A percentile compares a stretch with the other conserved stretches of the same genome.
Evolutionary conservation across 2,888 invertebrate species (phyloP).

Genomic region (Drosophila peninsularis): DNA sequence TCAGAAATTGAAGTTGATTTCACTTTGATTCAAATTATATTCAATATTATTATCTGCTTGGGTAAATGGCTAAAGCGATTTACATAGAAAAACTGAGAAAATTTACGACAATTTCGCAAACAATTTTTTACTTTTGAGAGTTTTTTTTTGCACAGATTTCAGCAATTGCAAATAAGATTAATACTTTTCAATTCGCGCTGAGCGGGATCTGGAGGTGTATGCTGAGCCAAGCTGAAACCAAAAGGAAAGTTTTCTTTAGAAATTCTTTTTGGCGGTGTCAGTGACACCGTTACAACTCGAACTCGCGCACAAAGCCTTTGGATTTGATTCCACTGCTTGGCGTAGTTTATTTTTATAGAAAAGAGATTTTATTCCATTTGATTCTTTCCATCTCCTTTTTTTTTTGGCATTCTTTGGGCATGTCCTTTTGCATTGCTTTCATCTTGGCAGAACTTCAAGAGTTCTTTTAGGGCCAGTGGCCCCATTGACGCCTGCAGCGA

Average conservation of each 20-base stretch:
- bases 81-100: conserved; percentile 14
- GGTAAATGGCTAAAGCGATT: conserved; percentile 26
- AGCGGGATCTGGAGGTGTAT: too few relatives aligned
- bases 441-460: conserved; percentile 51
- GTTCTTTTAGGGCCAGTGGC: conserved; percentile 45
- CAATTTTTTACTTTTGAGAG: conserved; percentile 18
- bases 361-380: neutral
- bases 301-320: conserved; percentile 26
- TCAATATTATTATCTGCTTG: conserved; percentile 25
- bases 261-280: conserved; percentile 37
- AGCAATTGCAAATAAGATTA: conserved; percentile 58
- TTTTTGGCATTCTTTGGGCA: neutral
- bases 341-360: conserved; percentile 13
- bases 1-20: neutral
- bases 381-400: neutral
- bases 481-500: conserved; percentile 58
- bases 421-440: conserved; percentile 9
- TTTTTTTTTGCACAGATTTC: conserved; percentile 12
- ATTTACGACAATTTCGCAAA: conserved; percentile 29
- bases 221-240: conserved; percentile 17
- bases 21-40: neutral
- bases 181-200: conserved; percentile 39
- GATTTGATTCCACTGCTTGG: conserved; percentile 26
- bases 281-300: conserved; percentile 39
- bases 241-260: conserved; percentile 34